Evolutionary conservation across 2,888 invertebrate genomes (phyloP), one percentile per base, ranked within the genome.

Genomic region (Alloplasta piceator): DNA sequence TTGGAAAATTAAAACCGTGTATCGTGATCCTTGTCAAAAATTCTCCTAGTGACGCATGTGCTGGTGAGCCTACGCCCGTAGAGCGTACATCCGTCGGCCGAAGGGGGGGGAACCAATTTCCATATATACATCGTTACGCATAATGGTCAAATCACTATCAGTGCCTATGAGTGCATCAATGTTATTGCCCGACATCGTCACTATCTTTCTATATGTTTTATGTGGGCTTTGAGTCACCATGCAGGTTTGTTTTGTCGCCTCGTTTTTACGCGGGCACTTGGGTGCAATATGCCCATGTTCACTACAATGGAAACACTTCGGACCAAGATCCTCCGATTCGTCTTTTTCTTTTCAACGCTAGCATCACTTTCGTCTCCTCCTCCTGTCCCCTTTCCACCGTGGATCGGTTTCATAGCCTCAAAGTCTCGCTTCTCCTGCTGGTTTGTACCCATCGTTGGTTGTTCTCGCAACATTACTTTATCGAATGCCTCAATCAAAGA

Each of bases 221-320:
- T 5, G 4, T 1, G 10, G 1, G 16, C 10, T 16, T 2, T 41
- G 43, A 0, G 68, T 12, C 9, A 55, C 39, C 10, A 38, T 67
- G 36, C 26, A n/a, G 7, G 16, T 41, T 7, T n/a, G 10, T 9
- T 14, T 52, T 48, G 72, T 7, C 26, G 3, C 6, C 36, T 39
- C 48, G 0, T 46, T 9, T 68, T 70, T 70, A 12, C 48, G 64
- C n/a, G 55, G 4, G 12, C 74, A 74, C 12, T 68, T 79, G 5
- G 80, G 4, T 1, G 75, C 76, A 58, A 79, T 81, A 46, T 82
- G 80, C 14, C 82, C 83, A 14, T 50, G 63, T n/a, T 70, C 48
- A 10, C 68, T 46, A 41, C 78, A 83, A n/a, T 39, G 12, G 12
- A 82, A 78, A 52, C 82, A 80, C 26, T 26, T 26, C 1, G 26